A percentile compares a stretch with the other conserved stretches of the same genome.
phyloP scores from a whole-genome alignment of 2,888 invertebrate genomes.

The Conistra vaccinii region DNA sequence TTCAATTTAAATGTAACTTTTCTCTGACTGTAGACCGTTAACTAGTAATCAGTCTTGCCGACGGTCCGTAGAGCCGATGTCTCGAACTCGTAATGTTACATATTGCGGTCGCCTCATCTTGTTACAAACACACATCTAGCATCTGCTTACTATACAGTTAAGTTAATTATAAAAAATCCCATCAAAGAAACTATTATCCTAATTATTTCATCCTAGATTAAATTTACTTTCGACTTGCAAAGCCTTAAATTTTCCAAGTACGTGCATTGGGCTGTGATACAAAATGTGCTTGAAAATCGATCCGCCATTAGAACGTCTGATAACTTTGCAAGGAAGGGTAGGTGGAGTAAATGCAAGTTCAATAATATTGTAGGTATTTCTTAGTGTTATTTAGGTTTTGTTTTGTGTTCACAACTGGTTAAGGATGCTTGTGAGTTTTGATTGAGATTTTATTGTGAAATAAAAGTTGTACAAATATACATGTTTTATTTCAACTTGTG shows the following conservation, averaged over 20 bases:
- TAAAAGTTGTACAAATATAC: conserved; percentile 84
- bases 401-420: conserved; percentile 84
- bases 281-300: conserved; percentile 65
- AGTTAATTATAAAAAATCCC: conserved; percentile 56
- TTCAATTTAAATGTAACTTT: conserved; percentile 44
- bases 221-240: conserved; percentile 59
- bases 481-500: conserved; percentile 64
- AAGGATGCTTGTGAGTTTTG: conserved; percentile 87
- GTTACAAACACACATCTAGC: conserved; percentile 44
- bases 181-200: conserved; percentile 58
- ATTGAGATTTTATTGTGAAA: conserved; percentile 88
- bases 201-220: conserved; percentile 51
- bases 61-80: conserved; percentile 28
- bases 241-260: conserved; percentile 60
- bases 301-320: conserved; percentile 67
- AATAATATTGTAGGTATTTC: conserved; percentile 77
- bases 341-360: conserved; percentile 67
- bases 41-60: conserved; percentile 23
- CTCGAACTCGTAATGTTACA: background rate
- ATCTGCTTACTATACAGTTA: conserved; percentile 52
- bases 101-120: conserved; percentile 6
- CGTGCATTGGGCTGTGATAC: conserved; percentile 72
- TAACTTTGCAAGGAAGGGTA: conserved; percentile 59
- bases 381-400: conserved; percentile 84
- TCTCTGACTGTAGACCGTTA: conserved; percentile 54